Evolutionary conservation across 1,140 invertebrate genomes (phyloP).

Genomic region (Elymnias hypermnestra): DNA sequence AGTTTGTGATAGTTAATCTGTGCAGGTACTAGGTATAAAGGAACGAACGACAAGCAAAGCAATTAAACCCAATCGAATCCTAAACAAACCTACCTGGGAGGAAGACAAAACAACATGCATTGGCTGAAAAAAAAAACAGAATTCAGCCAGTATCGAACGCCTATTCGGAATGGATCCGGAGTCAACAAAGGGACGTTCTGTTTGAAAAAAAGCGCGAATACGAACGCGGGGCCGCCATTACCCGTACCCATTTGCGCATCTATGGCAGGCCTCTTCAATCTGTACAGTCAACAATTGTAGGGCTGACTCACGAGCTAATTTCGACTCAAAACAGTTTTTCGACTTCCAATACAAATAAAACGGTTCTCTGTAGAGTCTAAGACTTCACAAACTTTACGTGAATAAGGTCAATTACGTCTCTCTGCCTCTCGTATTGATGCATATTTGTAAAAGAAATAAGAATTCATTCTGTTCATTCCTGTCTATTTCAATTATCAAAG

Average conservation of each 20-base stretch:
- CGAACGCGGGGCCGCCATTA: conserved; percentile 64
- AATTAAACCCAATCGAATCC: conserved; percentile 36
- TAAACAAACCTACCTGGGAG: conserved; percentile 42
- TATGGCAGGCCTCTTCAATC: conserved; percentile 69
- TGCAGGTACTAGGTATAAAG: no score
- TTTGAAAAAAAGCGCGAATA: conserved; percentile 65
- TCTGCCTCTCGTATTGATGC: no score
- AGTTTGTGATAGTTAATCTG: no score
- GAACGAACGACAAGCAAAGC: conserved; percentile 19
- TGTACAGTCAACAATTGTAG: conserved; percentile 61
- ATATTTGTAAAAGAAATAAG: no score
- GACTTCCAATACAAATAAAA: background rate
- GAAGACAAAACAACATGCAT: conserved; percentile 41
- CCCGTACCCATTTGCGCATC: conserved; percentile 57
- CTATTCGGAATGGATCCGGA: conserved; percentile 61
- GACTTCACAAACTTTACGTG: no score
- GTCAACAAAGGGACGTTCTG: conserved; percentile 69
- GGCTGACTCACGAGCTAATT: conserved; percentile 31
- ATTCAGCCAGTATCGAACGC: conserved; percentile 54
- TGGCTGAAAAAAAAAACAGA: conserved; percentile 41
- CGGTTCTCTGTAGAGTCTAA: background rate
- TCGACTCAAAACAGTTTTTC: background rate
- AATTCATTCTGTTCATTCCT: no score
- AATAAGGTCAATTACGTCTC: no score
- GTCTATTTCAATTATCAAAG: no score